Base-by-base conservation (phyloP, 2,797 vertebrate genomes). In the Karalla daura region DNA sequence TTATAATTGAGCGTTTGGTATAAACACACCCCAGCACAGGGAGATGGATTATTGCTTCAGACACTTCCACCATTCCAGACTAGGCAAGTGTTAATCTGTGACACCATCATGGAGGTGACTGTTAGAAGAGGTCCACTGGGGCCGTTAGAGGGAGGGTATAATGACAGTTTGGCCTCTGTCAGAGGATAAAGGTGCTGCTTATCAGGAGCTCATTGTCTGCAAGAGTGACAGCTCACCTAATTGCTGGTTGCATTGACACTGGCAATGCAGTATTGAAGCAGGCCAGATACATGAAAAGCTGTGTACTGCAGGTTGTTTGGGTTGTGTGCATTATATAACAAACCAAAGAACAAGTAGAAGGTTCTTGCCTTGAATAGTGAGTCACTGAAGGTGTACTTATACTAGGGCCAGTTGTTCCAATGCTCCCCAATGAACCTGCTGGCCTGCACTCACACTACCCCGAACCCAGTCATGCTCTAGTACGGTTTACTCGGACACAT, bases 31-130 rank as follows among this genome's bases (percentile, higher is more conserved):
- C 61, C 83, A 86, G 92, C 89, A 93, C 76, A 85, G 83, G 84
- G 83, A 85, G 86, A 85, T 91, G 91, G 86, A 93, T 86, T 25
- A 83, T 39, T 61, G 58, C 69, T 80, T 80, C 80, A 63, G 59
- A 71, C 50, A 62, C 65, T 89, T 79, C 84, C 84, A 84, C 73
- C 84, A 80, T 80, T 83, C 70, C 80, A 87, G 84, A 83, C 90
- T 92, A 94, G 94, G 54, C 78, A 83, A 87, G 83, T 90, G 91
- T 92, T 92, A 92, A 90, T 93, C 78, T 91, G 82, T 49, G 63
- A 69, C 63, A 75, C 81, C 80, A 81, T 85, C 78, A 69, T 36
- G 54, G 72, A 70, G 54, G 75, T 32, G 60, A 58, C 43, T 74
- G 44, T 58, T 75, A 63, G 63, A 60, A 43, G 50, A 40, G 23